A percentile compares a stretch with the other conserved stretches of the same genome.
phyloP scores from a whole-genome alignment of 2,888 invertebrate genomes.

The Ceratothoa steindachneri region DNA sequence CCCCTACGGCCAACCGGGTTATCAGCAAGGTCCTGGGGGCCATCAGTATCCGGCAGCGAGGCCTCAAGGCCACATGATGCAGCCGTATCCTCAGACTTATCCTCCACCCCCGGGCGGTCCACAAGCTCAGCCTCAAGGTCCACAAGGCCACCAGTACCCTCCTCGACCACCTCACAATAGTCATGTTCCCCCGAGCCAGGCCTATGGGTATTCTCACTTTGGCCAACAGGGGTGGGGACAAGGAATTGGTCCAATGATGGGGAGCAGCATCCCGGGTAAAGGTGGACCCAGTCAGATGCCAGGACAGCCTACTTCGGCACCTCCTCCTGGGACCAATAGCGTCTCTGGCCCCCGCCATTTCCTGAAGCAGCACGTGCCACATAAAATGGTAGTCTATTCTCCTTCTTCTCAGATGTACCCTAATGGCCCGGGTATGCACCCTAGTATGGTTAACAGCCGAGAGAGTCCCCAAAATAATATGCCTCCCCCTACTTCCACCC shows the following conservation, averaged over 20 bases:
- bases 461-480: conserved; percentile 51
- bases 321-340: conserved; percentile 36
- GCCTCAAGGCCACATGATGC: conserved; percentile 46
- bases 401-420: conserved; percentile 50
- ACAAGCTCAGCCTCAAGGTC: conserved; percentile 26
- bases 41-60: conserved; percentile 43
- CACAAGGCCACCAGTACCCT: conserved; percentile 44
- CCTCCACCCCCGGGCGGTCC: conserved; percentile 29
- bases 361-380: conserved; percentile 63
- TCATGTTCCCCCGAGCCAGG: conserved; percentile 43
- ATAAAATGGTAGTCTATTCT: conserved; percentile 48
- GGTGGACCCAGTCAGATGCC: conserved; percentile 35
- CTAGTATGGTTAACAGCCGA: conserved; percentile 42
- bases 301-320: conserved; percentile 44
- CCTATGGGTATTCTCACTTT: conserved; percentile 45
- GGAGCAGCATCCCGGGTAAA: conserved; percentile 28
- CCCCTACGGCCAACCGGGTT: conserved; percentile 32
- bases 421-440: conserved; percentile 48
- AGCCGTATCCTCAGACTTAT: conserved; percentile 46
- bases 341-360: conserved; percentile 59
- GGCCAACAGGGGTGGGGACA: conserved; percentile 16
- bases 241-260: conserved; percentile 21
- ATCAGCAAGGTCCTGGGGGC: conserved; percentile 32
- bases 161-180: conserved; percentile 46
- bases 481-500: conserved; percentile 61